A percentile compares a stretch with the other conserved stretches of the same genome.
Conservation (phyloP, 2,113 vertebrate species). For the Macroglossus sobrinus region DNA sequence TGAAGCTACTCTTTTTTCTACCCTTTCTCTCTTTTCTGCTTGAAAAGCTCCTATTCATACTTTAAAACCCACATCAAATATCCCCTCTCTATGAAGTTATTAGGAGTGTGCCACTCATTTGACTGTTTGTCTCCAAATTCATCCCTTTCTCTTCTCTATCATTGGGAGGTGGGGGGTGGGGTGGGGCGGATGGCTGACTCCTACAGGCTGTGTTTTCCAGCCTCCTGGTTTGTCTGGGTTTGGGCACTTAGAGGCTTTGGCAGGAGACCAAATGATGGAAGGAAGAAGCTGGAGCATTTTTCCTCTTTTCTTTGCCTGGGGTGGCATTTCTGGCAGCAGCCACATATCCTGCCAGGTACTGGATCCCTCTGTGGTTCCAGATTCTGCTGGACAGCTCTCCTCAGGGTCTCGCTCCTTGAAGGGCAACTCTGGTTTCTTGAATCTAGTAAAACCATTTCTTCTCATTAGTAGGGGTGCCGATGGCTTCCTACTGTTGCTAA, state of each 20-base stretch:
- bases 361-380: neutral
- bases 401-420: neutral
- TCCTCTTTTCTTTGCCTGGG: neutral
- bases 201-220: neutral
- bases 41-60: neutral
- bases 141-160: neutral
- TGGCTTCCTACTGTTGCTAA: neutral
- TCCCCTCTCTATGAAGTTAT: neutral
- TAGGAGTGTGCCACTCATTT: neutral
- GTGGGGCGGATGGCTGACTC: neutral
- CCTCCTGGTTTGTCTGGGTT: neutral
- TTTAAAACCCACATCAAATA: neutral
- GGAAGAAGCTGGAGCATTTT: neutral
- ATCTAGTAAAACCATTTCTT: neutral
- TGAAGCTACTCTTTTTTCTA: neutral
- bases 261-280: neutral
- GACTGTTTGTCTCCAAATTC: neutral
- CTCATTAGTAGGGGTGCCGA: neutral
- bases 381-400: neutral
- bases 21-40: neutral
- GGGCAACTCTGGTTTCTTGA: neutral
- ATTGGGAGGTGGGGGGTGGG: fast-evolving
- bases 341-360: neutral
- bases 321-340: neutral
- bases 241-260: neutral